Base-by-base conservation (phyloP, 1,140 invertebrate genomes). In the Eueides isabella region DNA sequence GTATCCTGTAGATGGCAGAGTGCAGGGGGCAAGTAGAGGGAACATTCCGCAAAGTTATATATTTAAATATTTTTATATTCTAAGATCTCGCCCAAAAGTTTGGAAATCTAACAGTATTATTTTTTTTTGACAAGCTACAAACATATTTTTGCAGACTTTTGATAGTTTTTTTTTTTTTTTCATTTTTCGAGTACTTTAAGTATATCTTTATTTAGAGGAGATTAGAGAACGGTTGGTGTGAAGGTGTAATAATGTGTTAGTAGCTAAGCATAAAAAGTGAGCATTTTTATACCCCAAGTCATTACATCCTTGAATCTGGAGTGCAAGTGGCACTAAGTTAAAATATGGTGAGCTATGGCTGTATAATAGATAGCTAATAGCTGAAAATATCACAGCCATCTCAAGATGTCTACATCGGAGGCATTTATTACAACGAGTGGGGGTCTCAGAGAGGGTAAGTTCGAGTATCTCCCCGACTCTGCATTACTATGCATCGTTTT, bases 311-410 rank as follows among this genome's bases (percentile, higher is more conserved):
- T 55, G 19, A 55, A 55, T 26, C 48, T 55, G 7, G 12, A 55
- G 48, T 55, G 48, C 19, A 55, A 55, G 48, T 55, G 48, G 48
- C 48, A 55, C 48, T 55, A 19, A 26, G 48, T 23, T 55, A 55
- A 55, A 55, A 55, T 55, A 55, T 4, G 48, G 48, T 55, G 48
- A 55, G 19, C 48, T 55, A 55, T 55, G 48, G 48, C 48, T 55
- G 48, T 55, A 55, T 55, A 55, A 55, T 55, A 55, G 48, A 55
- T 55, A 55, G 48, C 23, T 55, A 55, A 55, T 55, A 55, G 48
- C 48, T 55, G 48, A 55, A 55, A 55, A 55, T 26, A 55, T 19
- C 48, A 55, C 48, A 55, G 48, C 48, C 9, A 55, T 19, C 48
- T 26, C 48, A 55, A 55, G 48, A 55, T 55, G 48, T 55, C 48